Evolutionary conservation across 2,113 vertebrate genomes (phyloP).

Genomic region (Stigmatopora argus): DNA sequence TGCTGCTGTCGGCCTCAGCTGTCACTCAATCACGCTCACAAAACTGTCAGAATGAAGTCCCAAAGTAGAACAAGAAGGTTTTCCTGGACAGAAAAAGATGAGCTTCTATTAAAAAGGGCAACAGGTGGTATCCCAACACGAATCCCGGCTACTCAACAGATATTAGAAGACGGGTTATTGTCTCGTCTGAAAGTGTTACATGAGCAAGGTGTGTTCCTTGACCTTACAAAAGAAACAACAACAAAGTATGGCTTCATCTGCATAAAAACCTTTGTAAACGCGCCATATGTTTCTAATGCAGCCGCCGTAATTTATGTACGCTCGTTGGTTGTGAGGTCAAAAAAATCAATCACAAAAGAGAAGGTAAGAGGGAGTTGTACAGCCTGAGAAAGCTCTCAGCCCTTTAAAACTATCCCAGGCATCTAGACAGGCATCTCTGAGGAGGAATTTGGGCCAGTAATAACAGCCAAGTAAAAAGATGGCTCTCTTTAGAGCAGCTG

Average conservation of each 20-base stretch:
- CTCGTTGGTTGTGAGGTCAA: slow-evolving; percentile 19
- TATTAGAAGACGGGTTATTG: slow-evolving; percentile 48
- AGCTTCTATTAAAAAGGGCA: slow-evolving; percentile 12
- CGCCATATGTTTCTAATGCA: slow-evolving; percentile 14
- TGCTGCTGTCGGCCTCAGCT: no score
- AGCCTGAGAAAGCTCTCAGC: slow-evolving; percentile 27
- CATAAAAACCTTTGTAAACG: slow-evolving; percentile 17
- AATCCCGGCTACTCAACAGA: slow-evolving; percentile 45
- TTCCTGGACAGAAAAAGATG: neutral
- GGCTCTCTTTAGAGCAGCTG: slow-evolving; percentile 26
- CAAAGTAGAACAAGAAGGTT: neutral
- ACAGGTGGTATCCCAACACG: slow-evolving; percentile 48
- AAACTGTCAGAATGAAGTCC: neutral
- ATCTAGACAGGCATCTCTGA: slow-evolving; percentile 40
- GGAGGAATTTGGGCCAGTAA: slow-evolving; percentile 38
- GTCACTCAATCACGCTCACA: no score
- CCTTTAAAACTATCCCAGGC: slow-evolving; percentile 47
- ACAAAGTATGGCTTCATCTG: slow-evolving; percentile 10
- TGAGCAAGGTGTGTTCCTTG: slow-evolving; percentile 53
- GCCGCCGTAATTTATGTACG: slow-evolving; percentile 17
- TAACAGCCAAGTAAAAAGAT: slow-evolving; percentile 37
- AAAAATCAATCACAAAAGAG: slow-evolving; percentile 15
- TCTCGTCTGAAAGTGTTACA: slow-evolving; percentile 43
- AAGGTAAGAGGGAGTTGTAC: slow-evolving; percentile 12
- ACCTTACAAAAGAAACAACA: neutral